Percentiles rank a stretch among this genome's conserved stretches.
Evolutionary conservation across 2,113 vertebrate species (phyloP).

Genomic region (Alectura lathami): DNA sequence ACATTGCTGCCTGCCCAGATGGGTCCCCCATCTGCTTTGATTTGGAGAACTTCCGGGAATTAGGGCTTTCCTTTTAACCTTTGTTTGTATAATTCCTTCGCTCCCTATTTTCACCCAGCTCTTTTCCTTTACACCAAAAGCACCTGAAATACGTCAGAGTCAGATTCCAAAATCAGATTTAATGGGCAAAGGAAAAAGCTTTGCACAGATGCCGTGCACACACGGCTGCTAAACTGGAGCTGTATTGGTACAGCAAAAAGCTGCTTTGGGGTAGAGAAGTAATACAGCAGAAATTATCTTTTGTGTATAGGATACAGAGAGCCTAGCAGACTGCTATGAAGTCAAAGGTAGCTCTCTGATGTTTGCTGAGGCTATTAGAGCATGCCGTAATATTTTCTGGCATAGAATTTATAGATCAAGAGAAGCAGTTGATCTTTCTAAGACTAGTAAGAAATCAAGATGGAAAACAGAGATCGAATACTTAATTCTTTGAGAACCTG

Average conservation of each 20-base stretch:
- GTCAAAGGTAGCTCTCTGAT: conserved; percentile 17
- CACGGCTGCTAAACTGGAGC: not conserved
- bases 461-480: not conserved
- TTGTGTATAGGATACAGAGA: not conserved
- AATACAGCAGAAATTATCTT: not conserved
- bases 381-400: not conserved
- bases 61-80: conserved; percentile 46
- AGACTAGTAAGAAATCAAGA: not conserved
- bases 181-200: not conserved
- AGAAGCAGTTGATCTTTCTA: not conserved
- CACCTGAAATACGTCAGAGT: not conserved
- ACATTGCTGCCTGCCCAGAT: conserved; percentile 48
- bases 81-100: not conserved
- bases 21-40: conserved; percentile 52
- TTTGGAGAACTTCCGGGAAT: conserved; percentile 26
- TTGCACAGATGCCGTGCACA: not conserved
- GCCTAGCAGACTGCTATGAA: not conserved
- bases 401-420: not conserved
- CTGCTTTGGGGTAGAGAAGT: not conserved
- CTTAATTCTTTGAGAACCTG: conserved; percentile 35
- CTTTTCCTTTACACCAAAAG: not conserved
- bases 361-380: not conserved
- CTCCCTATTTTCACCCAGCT: not conserved
- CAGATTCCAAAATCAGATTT: not conserved
- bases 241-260: not conserved